Conservation (phyloP, 2,113 vertebrate species). For the Nanorana parkeri region DNA sequence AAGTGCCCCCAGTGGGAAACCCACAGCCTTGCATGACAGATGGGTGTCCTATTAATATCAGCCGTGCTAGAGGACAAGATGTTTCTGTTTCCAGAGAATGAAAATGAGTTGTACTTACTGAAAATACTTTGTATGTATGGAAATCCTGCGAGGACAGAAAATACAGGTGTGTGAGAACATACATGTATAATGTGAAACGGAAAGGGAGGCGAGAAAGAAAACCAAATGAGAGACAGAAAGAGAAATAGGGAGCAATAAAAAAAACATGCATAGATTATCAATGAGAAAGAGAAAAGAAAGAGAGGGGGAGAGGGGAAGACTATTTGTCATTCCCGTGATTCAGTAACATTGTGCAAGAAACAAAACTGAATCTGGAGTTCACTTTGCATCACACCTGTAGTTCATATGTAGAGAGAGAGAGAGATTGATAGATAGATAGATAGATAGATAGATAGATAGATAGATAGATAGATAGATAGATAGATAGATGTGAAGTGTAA, state of each 20-base stretch:
- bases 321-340: too few relatives aligned
- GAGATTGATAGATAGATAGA: too few relatives aligned
- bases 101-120: conserved; percentile 42
- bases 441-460: too few relatives aligned
- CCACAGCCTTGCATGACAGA: conserved; percentile 24
- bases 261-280: too few relatives aligned
- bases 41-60: neutral
- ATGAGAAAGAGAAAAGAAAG: too few relatives aligned
- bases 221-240: conserved; percentile 13
- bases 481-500: too few relatives aligned
- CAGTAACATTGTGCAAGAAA: too few relatives aligned
- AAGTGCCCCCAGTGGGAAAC: conserved; percentile 33
- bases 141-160: conserved; percentile 6
- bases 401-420: too few relatives aligned
- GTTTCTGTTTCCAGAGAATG: conserved; percentile 23
- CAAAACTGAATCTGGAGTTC: too few relatives aligned
- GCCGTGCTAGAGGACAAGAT: neutral
- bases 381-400: too few relatives aligned
- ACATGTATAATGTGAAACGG: neutral
- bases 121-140: conserved; percentile 12
- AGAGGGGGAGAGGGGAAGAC: too few relatives aligned
- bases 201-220: neutral
- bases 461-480: too few relatives aligned
- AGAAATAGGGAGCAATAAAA: neutral
- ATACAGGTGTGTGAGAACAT: neutral